Conservation (phyloP, 2,888 invertebrate genomes). For the Xylocampa areola region DNA sequence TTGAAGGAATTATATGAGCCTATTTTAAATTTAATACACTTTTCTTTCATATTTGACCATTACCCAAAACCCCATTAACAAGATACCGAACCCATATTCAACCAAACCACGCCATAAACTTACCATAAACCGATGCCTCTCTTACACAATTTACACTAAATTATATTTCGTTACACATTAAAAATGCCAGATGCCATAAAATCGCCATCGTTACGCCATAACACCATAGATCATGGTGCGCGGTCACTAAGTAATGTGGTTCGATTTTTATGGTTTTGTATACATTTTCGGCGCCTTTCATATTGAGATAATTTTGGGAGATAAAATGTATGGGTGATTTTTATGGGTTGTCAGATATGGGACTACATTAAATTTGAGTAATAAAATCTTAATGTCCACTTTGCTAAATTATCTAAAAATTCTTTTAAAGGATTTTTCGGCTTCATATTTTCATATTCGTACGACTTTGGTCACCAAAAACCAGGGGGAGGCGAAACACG, state of each 20-base stretch:
- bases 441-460: too few relatives aligned
- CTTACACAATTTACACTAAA: slow-evolving; percentile 47
- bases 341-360: slow-evolving; percentile 1
- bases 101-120: slow-evolving; percentile 19
- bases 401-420: too few relatives aligned
- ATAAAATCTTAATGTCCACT: too few relatives aligned
- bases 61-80: not conserved
- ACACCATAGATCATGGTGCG: slow-evolving; percentile 28
- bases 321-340: slow-evolving; percentile 21
- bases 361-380: too few relatives aligned
- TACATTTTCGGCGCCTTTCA: slow-evolving; percentile 48
- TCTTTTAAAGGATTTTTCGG: too few relatives aligned
- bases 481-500: too few relatives aligned
- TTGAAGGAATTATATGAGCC: too few relatives aligned
- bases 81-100: slow-evolving; percentile 28
- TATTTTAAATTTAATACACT: too few relatives aligned
- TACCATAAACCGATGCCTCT: slow-evolving; percentile 21
- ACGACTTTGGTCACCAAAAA: too few relatives aligned
- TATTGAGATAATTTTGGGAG: slow-evolving; percentile 10
- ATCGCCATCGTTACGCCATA: slow-evolving; percentile 42
- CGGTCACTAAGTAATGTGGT: slow-evolving; percentile 20
- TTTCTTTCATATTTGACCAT: not conserved
- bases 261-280: slow-evolving; percentile 38
- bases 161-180: slow-evolving; percentile 49
- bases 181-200: slow-evolving; percentile 54